phyloP scores from a whole-genome alignment of 2,113 vertebrate species.

The Oriolus oriolus region DNA sequence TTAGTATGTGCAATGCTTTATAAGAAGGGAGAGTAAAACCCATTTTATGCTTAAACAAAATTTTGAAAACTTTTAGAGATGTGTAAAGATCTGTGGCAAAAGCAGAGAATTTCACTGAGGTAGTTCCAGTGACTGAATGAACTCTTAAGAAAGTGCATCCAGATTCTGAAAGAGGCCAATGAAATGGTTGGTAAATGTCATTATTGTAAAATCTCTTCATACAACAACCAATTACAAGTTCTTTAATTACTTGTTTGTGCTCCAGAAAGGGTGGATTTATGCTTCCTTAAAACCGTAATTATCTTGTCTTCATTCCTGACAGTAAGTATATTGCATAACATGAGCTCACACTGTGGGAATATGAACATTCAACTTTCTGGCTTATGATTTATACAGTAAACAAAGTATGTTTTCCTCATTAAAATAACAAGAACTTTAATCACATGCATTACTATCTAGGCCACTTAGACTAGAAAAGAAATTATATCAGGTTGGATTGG shows the following conservation, averaged over 20 bases:
- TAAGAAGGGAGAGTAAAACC: not conserved
- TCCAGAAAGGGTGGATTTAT: conserved; percentile 58
- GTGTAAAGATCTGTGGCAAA: not conserved
- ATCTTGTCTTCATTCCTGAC: conserved; percentile 73
- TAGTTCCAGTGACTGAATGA: not conserved
- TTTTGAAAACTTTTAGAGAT: not conserved
- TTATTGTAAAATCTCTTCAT: conserved; percentile 62
- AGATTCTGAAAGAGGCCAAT: not conserved
- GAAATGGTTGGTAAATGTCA: conserved; percentile 62
- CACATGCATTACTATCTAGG: conserved; percentile 29
- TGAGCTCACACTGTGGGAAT: conserved; percentile 65
- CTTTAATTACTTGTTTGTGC: conserved; percentile 73
- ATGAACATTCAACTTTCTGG: conserved; percentile 38
- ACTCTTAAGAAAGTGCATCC: not conserved
- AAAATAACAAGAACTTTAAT: conserved; percentile 57
- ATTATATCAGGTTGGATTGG: not conserved
- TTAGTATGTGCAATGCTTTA: not conserved
- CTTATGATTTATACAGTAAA: conserved; percentile 39
- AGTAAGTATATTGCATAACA: conserved; percentile 67
- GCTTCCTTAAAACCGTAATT: conserved; percentile 72
- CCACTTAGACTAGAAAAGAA: conserved; percentile 12
- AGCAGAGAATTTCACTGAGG: not conserved
- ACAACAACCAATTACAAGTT: conserved; percentile 72
- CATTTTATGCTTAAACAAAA: not conserved
- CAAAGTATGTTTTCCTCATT: conserved; percentile 58